Percentiles rank a stretch among this genome's conserved stretches.
Conservation (phyloP, 2,113 vertebrate genomes). For the Catagonus wagneri region DNA sequence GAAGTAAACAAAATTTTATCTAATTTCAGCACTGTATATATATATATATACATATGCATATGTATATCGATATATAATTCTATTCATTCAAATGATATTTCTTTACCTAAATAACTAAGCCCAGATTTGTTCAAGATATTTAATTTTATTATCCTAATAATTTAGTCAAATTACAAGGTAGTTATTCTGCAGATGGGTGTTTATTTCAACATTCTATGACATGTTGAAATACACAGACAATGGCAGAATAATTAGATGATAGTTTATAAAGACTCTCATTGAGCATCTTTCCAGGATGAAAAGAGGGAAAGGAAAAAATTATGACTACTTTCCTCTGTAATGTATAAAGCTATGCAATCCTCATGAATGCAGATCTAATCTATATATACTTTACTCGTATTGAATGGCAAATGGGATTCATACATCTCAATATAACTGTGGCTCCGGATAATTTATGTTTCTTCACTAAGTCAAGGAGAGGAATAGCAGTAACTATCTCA, state of each 20-base stretch:
- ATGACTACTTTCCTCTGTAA: not conserved
- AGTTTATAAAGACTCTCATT: not conserved
- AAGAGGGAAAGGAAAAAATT: not conserved
- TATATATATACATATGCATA: no score
- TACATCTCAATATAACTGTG: not conserved
- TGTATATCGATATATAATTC: not conserved
- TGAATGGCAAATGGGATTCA: not conserved
- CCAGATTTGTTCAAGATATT: not conserved
- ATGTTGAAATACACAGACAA: not conserved
- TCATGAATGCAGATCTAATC: not conserved
- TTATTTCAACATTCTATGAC: not conserved
- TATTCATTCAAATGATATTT: not conserved
- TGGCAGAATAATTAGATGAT: not conserved
- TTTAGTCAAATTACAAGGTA: slow-evolving; percentile 20
- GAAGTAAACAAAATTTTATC: not conserved
- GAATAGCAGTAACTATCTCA: not conserved
- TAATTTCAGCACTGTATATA: not conserved
- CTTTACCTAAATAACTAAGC: not conserved
- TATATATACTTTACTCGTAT: not conserved
- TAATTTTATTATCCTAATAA: not conserved
- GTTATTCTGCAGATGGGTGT: not conserved
- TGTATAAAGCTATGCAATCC: not conserved
- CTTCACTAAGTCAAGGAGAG: not conserved
- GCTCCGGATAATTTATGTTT: not conserved
- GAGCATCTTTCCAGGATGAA: not conserved